Base-by-base conservation (phyloP, 1,140 invertebrate genomes). In the Elysia chlorotica region DNA sequence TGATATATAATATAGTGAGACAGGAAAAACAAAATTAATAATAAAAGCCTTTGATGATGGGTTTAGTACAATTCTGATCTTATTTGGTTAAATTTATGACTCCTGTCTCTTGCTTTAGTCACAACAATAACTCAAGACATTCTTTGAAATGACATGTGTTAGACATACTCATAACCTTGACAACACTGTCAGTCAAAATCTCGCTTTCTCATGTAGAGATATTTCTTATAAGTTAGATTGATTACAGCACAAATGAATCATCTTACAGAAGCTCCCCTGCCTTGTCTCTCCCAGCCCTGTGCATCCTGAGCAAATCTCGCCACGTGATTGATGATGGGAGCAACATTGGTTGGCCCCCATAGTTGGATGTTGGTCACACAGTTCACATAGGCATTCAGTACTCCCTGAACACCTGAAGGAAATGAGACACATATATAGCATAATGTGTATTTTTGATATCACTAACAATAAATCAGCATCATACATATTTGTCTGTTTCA, bases 261-360 rank as follows among this genome's bases (percentile, higher is more conserved):
- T 31, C 63, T 71, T 65, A 84, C 82, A 72, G 71, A 59, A 41
- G 82, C 79, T 59, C 82, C 81, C 73, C 82, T 81, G n/a, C 66
- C 54, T 14, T 66, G 48, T n/a, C 48, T 23, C 65, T 84, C 81
- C 67, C 84, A 80, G 62, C 72, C 65, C 63, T 85, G 81, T 2
- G 84, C 82, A 6, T 70, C 77, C 2, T 38, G 69, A 25, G 85
- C 86, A 81, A 86, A 86, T 73, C 77, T 74, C 3, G 79, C 74
- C 6, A 89, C 88, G 78, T 89, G 87, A 37, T 85, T 77, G 57
- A 90, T 89, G 28, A 89, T 84, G n/a, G 89, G 88, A 23, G 88
- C 79, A 38, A 89, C 88, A 76, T 89, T 89, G 0, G 89, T 90
- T 28, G 89, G 89, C 33, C 88, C 89, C 76, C 84, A 88, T 36